Percentiles rank a stretch among this genome's conserved stretches.
phyloP scores from a whole-genome alignment of 2,113 vertebrate species.

The Pelmatolapia mariae region DNA sequence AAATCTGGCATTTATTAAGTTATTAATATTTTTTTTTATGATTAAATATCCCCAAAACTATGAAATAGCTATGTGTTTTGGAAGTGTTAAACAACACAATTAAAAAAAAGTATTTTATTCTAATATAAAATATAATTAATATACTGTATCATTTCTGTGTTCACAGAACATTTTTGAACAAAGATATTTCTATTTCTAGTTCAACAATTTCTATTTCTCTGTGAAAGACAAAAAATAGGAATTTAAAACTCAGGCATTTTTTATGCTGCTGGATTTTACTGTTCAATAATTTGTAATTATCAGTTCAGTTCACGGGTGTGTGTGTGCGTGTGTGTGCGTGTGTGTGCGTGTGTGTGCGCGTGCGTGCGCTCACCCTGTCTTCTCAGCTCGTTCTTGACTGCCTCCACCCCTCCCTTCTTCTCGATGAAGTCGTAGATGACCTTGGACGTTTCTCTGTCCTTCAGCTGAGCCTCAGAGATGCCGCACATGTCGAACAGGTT shows the following conservation, averaged over 20 bases:
- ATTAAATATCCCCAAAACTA: background rate
- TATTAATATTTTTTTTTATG: background rate
- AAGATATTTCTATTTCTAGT: background rate
- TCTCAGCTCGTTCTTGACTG: constrained; percentile 94
- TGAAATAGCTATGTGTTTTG: background rate
- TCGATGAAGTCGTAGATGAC: constrained; percentile 99
- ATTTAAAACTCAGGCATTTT: background rate
- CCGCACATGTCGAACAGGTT: constrained; percentile 96
- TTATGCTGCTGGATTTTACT: background rate
- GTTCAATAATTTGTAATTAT: background rate
- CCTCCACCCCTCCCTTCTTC: constrained; percentile 97
- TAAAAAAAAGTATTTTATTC: background rate
- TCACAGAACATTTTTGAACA: background rate
- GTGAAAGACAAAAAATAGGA: background rate
- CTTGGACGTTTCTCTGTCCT: constrained; percentile 97
- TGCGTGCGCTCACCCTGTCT: constrained; percentile 81
- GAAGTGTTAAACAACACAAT: background rate
- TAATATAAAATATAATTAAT: background rate
- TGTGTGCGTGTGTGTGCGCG: rapidly evolving
- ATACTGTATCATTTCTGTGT: background rate
- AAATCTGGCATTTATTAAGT: background rate
- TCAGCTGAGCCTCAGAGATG: constrained; percentile 96
- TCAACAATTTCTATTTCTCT: background rate
- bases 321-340: background rate
- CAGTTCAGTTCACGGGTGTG: background rate